Evolutionary conservation across 2,113 vertebrate species (phyloP).

Genomic region (Myxocyprinus asiaticus): DNA sequence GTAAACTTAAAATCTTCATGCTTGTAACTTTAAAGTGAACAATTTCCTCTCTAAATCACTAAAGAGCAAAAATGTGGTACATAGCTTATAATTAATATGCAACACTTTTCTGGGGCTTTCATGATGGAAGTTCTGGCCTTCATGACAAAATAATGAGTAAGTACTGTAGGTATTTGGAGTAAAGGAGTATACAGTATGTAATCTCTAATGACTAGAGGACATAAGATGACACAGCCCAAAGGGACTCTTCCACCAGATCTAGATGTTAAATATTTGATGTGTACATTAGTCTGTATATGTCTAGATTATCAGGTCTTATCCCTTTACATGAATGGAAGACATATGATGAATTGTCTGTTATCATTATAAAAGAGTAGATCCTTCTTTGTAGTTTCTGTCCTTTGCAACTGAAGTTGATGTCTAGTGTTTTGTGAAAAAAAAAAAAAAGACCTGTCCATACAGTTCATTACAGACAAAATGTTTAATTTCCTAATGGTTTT

Average conservation of each 20-base stretch:
- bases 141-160: neutral
- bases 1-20: too few relatives aligned
- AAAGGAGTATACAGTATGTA: neutral
- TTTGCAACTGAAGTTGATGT: neutral
- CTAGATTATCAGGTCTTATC: neutral
- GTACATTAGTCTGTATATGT: neutral
- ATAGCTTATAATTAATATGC: neutral
- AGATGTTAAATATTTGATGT: constrained; percentile 6
- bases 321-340: neutral
- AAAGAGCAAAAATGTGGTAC: neutral
- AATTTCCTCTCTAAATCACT: neutral
- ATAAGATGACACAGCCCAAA: neutral
- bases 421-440: neutral
- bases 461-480: neutral
- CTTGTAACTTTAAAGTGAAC: neutral
- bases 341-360: neutral
- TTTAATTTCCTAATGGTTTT: neutral
- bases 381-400: neutral
- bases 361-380: neutral
- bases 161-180: neutral
- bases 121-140: neutral
- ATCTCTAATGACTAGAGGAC: neutral
- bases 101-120: neutral
- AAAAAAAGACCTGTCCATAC: neutral
- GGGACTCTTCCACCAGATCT: neutral